Evolutionary conservation across 2,113 vertebrate species (phyloP), one percentile per base, ranked within the genome.

Genomic region (Saccopteryx leptura): DNA sequence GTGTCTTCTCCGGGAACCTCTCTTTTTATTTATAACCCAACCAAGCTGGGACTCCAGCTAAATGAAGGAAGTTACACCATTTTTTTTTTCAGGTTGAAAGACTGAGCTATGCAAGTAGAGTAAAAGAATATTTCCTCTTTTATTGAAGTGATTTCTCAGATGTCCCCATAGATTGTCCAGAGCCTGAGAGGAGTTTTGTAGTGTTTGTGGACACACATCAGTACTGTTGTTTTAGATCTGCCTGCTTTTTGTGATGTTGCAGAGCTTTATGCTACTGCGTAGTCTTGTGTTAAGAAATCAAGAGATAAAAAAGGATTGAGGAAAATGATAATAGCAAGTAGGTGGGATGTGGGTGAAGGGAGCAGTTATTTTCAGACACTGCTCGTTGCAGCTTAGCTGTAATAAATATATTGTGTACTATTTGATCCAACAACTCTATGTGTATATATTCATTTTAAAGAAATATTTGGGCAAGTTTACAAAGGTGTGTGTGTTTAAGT

Each of bases 391-490:
- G 69, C 23, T 56, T 68, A 18, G 61, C 33, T 65, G 1, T 46
- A 0, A 14, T 88, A 78, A 82, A 88, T 39, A 56, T 92, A 23
- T 28, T 79, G 9, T 95, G 14, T 90, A 54, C 7, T 72, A 9
- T 76, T 86, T 52, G 61, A 91, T 58, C 46, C 24, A 82, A 54
- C 21, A 93, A 65, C 46, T 78, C 8, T 17, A 31, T 24, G 3
- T 78, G 54, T 94, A 68, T 31, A 18, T 97, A 93, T 93, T 95
- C 91, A 79, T 56, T 31, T 65, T 91, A 87, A 96, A 94, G 69
- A 90, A 88, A n/a, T 61, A 66, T 68, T 68, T 89, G 58, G 61
- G n/a, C n/a, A 74, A 71, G 24, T 89, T 93, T 48, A 39, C 23
- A 63, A 96, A 96, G 21, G 39, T 93, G 7, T 76, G 1, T 65